Base-by-base conservation (phyloP, 2,797 vertebrate genomes). In the Nannoperca obscura region DNA sequence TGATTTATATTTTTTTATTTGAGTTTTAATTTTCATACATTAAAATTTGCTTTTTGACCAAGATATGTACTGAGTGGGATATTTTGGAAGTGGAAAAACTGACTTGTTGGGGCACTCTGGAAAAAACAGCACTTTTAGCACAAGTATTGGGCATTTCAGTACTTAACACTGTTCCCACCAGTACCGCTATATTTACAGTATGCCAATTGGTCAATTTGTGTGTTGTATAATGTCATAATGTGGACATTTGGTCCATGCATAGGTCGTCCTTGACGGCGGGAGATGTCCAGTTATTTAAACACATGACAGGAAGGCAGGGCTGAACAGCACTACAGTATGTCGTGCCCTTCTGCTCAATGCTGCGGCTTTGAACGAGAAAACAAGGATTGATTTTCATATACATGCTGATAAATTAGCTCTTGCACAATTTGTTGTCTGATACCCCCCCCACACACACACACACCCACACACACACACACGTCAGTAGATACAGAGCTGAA, bases 251-350 rank as follows among this genome's bases (percentile, higher is more conserved):
- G 36, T 5, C 52, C 30, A 34, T 49, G 36, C 22, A 22, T 22
- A 5, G 6, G 19, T 27, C 63, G 34, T 36, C 30, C 40, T 59
- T 71, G 59, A 7, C 15, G 50, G 12, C 30, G 10, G 9, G 15
- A 64, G 7, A 63, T 17, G 14, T 19, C 22, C 40, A 72, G 46
- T 19, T 20, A 40, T 49, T 42, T 7, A 30, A 55, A 69, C 2
- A 57, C 17, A n/a, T 66, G 54, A 44, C 64, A 82, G 60, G 60
- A 57, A 22, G n/a, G 11, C 17, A 9, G 40, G 6, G 38, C 24
- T 53, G 52, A 24, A 15, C 36, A 47, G 15, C 63, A 9, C n/a
- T 38, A 20, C 49, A 62, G 44, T 17, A 22, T 40, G 47, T 7
- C 13, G 27, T 17, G 62, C 20, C 34, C 24, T 32, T 69, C 57